phyloP scores from a whole-genome alignment of 2,113 vertebrate genomes.

The Trogon surrucura region DNA sequence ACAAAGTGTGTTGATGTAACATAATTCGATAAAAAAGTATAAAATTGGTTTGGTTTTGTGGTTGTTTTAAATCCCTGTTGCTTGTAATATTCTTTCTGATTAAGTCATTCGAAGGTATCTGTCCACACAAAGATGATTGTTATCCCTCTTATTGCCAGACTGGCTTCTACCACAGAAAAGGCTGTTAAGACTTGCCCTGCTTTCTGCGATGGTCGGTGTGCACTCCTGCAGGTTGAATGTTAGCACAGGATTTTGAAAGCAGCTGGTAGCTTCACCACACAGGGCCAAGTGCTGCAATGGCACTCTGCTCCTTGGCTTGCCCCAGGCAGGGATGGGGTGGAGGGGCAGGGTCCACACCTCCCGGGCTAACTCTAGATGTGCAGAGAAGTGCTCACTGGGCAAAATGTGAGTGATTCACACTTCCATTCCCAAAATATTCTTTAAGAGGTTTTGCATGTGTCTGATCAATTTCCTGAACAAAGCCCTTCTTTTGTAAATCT shows the following conservation, averaged over 20 bases:
- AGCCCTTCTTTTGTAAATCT: background rate
- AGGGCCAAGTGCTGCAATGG: background rate
- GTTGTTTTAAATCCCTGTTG: background rate
- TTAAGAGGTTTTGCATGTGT: background rate
- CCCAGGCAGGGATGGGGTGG: background rate
- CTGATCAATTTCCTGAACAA: background rate
- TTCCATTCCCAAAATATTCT: background rate
- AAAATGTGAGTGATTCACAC: background rate
- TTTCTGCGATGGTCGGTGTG: background rate
- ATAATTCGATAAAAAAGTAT: background rate
- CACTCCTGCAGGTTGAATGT: background rate
- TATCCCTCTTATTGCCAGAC: background rate
- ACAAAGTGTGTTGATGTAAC: constrained; percentile 7
- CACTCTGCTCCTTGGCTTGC: background rate
- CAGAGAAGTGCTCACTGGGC: background rate
- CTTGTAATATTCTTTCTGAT: background rate
- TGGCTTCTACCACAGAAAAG: background rate
- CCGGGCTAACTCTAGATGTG: background rate
- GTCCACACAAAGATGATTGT: background rate
- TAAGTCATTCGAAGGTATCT: background rate
- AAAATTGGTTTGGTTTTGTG: background rate
- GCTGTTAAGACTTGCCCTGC: background rate
- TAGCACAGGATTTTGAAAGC: background rate
- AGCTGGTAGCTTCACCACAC: background rate
- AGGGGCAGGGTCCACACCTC: background rate